Evolutionary conservation across 1,140 invertebrate species (phyloP), one percentile per base, ranked within the genome.

Genomic region (Aethina tumida): DNA sequence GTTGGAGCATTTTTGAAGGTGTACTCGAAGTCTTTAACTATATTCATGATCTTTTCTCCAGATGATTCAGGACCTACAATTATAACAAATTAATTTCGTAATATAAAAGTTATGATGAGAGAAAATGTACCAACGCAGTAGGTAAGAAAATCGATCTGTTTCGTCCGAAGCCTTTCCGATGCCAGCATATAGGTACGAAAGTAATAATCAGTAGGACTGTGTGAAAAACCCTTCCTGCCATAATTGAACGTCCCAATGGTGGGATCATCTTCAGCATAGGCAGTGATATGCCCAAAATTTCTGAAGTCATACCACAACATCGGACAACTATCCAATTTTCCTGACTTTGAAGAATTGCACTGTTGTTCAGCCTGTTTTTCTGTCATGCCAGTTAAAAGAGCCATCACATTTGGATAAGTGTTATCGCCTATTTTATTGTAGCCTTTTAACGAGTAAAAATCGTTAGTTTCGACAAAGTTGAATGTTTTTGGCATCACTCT

Each of bases 361-460:
- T 63, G 55, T n/a, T 58, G 32, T 35, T 66, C 56, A 7, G 70
- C 60, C 43, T 65, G 62, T 5, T 49, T 46, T 30, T 63, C 52
- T 54, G 61, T 75, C 24, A 72, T 64, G 4, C 86, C 85, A 4
- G 76, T 81, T 17, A 88, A 60, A 4, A 82, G 58, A 0, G 84
- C 79, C 69, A 89, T 81, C 14, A 89, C 55, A 59, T 90, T 90
- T 0, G 84, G 83, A 57, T 82, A 87, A 1, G 83, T 88, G 47
- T 88, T 87, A 47, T 84, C 83, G 3, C 73, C 83, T 45, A 77
- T 68, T 59, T 80, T 81, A 35, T 73, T 77, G 50, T 77, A 81
- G 0, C 76, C 77, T 20, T 65, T 58, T 12, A 79, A 58, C 20
- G 67, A 64, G 5, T 73, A 47, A 56, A 73, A 78, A 10, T 45